Evolutionary conservation across 2,113 vertebrate genomes (phyloP).

Genomic region (Thymallus thymallus): DNA sequence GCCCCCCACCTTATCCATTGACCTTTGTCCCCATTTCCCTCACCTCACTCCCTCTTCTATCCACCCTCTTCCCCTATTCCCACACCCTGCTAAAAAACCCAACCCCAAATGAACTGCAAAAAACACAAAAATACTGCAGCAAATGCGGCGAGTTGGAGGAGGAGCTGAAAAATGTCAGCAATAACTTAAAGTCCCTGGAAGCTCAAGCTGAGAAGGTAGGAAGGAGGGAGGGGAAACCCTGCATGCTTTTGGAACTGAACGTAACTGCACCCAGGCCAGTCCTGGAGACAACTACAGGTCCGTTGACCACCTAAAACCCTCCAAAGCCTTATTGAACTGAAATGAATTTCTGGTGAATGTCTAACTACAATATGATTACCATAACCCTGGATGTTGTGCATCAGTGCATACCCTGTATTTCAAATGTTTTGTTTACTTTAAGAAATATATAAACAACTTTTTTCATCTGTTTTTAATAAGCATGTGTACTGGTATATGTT

Average conservation of each 20-base stretch:
- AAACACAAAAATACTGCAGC: conserved; percentile 67
- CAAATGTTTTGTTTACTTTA: background rate
- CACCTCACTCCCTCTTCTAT: conserved; percentile 6
- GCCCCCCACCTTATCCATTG: conserved; percentile 6
- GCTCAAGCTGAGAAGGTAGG: conserved; percentile 96
- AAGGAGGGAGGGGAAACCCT: conserved; percentile 7
- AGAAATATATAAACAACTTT: too few relatives aligned
- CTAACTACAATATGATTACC: background rate
- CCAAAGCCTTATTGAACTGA: background rate
- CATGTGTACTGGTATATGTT: background rate
- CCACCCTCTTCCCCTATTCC: background rate
- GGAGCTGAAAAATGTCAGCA: conserved; percentile 94
- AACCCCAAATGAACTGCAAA: conserved; percentile 15
- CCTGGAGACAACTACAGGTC: background rate
- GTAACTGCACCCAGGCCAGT: background rate
- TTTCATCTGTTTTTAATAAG: background rate
- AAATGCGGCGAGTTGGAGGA: conserved; percentile 91
- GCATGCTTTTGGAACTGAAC: conserved; percentile 24
- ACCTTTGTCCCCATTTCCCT: conserved; percentile 7
- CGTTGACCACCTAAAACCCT: background rate
- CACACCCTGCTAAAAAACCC: background rate
- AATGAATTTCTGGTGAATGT: background rate
- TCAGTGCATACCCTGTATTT: background rate
- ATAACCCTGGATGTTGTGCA: background rate
- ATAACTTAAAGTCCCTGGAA: conserved; percentile 94